Evolutionary conservation across 2,113 vertebrate genomes (phyloP).

Genomic region (Trinectes maculatus): DNA sequence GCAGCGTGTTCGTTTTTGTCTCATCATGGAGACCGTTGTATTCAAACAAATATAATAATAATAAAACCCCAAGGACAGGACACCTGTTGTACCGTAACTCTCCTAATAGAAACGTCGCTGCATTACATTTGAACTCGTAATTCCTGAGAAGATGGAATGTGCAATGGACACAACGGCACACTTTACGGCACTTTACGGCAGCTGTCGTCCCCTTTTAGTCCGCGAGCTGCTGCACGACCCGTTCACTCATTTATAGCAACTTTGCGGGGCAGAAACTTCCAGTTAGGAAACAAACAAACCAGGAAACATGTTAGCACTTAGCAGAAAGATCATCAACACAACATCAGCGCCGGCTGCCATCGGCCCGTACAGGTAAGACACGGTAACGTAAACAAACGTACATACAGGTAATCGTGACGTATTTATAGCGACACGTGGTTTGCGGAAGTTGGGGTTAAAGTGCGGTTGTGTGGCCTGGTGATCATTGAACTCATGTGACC

Average conservation of each 20-base stretch:
- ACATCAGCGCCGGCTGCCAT: slow-evolving; percentile 73
- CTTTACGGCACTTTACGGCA: slow-evolving; percentile 43
- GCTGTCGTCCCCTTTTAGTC: not conserved
- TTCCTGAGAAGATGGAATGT: no score
- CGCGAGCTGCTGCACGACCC: not conserved
- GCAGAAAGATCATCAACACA: slow-evolving; percentile 66
- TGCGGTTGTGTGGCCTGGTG: slow-evolving; percentile 33
- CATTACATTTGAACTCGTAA: not conserved
- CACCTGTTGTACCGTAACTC: slow-evolving; percentile 27
- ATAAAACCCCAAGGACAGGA: no score
- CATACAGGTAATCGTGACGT: not conserved
- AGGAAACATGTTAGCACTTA: slow-evolving; percentile 54
- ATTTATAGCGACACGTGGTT: slow-evolving; percentile 13
- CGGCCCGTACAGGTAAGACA: slow-evolving; percentile 78
- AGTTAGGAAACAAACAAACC: not conserved
- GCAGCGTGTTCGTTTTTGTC: not conserved
- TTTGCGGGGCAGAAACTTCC: not conserved
- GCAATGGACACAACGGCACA: no score
- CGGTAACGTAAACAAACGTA: not conserved
- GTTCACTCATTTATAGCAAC: not conserved
- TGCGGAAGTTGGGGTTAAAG: not conserved
- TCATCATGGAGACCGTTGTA: slow-evolving; percentile 14
- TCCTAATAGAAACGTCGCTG: not conserved
- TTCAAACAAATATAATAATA: no score
- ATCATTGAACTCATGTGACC: slow-evolving; percentile 44